Base-by-base conservation (phyloP, 2,113 vertebrate species). In the Fulica atra region DNA sequence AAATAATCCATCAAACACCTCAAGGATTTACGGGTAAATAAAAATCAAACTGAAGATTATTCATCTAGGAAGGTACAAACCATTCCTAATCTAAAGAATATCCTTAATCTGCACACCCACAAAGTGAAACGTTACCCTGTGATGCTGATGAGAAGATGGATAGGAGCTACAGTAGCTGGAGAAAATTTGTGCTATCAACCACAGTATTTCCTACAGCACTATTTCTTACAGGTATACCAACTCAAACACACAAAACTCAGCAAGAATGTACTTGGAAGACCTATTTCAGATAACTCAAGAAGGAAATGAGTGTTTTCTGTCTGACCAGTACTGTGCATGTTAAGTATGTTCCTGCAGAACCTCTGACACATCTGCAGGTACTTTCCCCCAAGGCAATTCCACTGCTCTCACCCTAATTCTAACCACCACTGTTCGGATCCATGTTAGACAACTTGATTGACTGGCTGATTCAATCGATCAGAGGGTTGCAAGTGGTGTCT, bases 291-390 rank as follows among this genome's bases (percentile, higher is more conserved):
- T 28, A 74, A 82, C 33, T 13, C 23, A 65, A 33, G 7, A 69
- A 26, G n/a, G 0, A 57, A 56, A 42, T 20, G 0, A n/a, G 1
- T 23, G 3, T 26, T 28, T 29, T 17, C 56, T 6, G 5, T 14
- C 9, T 25, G 29, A 50, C 5, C 40, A 42, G 13, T 0, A 1
- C 28, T 7, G 9, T 10, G 0, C 28, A 3, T n/a, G 33, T 65
- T 5, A 4, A 44, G 66, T n/a, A 14, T 0, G 2, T 8, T 20
- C 6, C 3, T 0, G 4, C 20, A n/a, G 46, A 1, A 4, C 2
- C 61, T 79, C 6, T 36, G 53, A 28, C 3, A 4, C 15, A 7
- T 51, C 25, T 6, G 40, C 11, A 70, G 25, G 21, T 40, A 1
- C 19, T 71, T 85, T 42, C 50, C 57, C 33, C 18, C 63, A 28